Evolutionary conservation across 2,888 invertebrate genomes (phyloP), one percentile per base, ranked within the genome.

Genomic region (Adineta ricciae): DNA sequence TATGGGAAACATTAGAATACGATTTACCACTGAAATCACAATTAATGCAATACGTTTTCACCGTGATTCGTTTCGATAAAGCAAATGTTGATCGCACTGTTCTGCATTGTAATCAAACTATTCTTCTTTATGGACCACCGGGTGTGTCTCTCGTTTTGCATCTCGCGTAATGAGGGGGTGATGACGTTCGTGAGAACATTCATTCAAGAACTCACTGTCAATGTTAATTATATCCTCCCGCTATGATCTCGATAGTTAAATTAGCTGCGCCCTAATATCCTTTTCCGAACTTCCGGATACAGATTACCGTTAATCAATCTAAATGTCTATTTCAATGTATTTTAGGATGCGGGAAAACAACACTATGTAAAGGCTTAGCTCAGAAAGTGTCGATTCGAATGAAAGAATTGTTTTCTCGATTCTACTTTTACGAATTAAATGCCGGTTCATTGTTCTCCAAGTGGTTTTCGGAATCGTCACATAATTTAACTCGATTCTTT

Each of bases 1-100:
- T 96, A 4, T 99, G 97, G 97, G 96, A 97, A 88, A 95, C 93
- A 89, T 92, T 99, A 14, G 93, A 94, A 87, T 96, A 93, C 89
- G 94, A 95, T 78, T 41, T 78, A 41, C 41, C 78, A 24, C n/a
- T 78, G 14, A 78, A 78, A 78, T 41, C 41, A 83, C 56, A 85
- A 78, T 83, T 83, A 27, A 46, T 85, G 83, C 72, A 83, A 72
- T 84, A 83, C 83, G 82, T 56, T 73, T 86, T 84, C 36, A 49
- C 49, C 50, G 50, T 50, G 52, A n/a, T 85, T 38, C n/a, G 38
- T 27, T 54, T 56, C 19, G 46, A 27, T 27, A 83, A 84, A 46
- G 46, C 83, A 11, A 54, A 36, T 32, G 36, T 38, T 27, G n/a
- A 84, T 83, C 14, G 56, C 16, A 41, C 78, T 84, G n/a, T 84